Evolutionary conservation across 1,140 invertebrate genomes (phyloP), one percentile per base, ranked within the genome.

Genomic region (Ridgeia piscesae): DNA sequence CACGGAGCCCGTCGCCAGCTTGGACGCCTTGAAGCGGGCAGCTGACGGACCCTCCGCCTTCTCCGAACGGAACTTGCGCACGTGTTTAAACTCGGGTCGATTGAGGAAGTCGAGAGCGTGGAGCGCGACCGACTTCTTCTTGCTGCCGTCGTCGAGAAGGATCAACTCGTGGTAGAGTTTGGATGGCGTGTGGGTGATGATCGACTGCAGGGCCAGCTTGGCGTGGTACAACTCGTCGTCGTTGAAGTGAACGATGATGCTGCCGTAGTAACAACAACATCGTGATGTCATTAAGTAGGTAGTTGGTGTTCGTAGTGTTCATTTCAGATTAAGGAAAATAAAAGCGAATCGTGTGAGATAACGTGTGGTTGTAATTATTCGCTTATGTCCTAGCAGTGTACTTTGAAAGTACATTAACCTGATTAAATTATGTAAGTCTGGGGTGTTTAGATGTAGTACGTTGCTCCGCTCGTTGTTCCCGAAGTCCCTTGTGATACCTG

Each of bases 141-240:
- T 35, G 48, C 77, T 93, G 35, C 93, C 93, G 89, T 93, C 93
- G 34, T 93, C 93, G 17, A 93, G 35, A 58, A 93, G n/a, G n/a
- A 93, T 91, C 92, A 93, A 91, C 35, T 93, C 93, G 34, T 92
- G 35, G 89, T 91, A 93, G 9, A 92, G 89, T n/a, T 93, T 58
- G 34, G 50, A 35, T 9, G 93, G 93, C 1, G 93, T 93, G 92
- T 92, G 92, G 6, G 91, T 91, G 31, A 93, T 77, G 50, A 93
- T 91, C 33, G 92, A 35, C 77, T 92, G 58, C 33, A 93, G 48
- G n/a, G 93, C 89, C 50, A 93, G 89, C 89, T 93, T 93, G 34
- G 91, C 35, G 88, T 93, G 48, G 58, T 92, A 92, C 35, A 93
- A 92, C 21, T 92, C 89, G 9, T 92, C 58, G 35, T 89, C 92